These are phyloP conservation scores for Burhinus bistriatus DNA, from an alignment of 2,113 vertebrate genomes.

Conservation along the genomic window DNA sequence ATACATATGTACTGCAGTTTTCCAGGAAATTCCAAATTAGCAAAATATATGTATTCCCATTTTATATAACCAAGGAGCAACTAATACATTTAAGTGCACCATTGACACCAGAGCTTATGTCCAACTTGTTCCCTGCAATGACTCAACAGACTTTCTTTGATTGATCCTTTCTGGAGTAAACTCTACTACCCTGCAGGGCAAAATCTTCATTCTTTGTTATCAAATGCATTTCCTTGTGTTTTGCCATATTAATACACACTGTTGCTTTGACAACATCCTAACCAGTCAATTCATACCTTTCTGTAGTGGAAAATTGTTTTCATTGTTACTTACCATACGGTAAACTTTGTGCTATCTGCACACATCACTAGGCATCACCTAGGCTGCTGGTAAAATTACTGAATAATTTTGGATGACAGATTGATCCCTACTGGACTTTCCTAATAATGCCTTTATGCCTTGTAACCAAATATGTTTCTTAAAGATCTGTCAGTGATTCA, in stretches of 20 bases:
- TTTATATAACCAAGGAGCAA: neutral
- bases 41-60: neutral
- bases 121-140: neutral
- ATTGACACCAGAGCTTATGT: neutral
- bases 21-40: neutral
- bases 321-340: neutral
- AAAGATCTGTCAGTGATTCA: neutral
- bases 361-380: neutral
- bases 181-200: neutral
- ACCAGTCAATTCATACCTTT: neutral
- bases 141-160: neutral
- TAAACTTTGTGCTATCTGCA: neutral
- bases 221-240: neutral
- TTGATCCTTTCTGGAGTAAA: neutral
- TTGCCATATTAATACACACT: neutral
- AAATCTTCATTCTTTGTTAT: neutral
- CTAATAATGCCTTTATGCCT: neutral
- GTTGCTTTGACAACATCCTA: neutral
- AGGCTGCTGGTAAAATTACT: neutral
- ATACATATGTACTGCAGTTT: neutral
- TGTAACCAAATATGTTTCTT: neutral
- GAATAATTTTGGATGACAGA: neutral
- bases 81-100: neutral
- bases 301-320: neutral
- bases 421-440: neutral